These are phyloP conservation scores for Portunus trituberculatus DNA, from an alignment of 1,140 invertebrate species.

Conservation along the genomic window DNA sequence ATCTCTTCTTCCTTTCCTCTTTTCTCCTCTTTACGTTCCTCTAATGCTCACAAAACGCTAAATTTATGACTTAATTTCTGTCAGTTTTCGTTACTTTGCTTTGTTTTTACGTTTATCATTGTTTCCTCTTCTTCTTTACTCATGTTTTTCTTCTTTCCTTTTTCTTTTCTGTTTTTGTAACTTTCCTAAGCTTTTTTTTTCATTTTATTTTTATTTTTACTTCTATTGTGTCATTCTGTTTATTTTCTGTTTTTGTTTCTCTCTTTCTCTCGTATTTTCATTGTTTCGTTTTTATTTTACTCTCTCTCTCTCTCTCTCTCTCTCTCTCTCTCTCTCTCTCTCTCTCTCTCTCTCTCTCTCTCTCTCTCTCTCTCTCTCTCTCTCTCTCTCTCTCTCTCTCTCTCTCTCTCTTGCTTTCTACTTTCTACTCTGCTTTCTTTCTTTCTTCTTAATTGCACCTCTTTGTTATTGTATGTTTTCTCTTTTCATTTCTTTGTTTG, in stretches of 20 bases:
- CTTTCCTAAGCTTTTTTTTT: too few species aligned
- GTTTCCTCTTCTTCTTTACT: neutral
- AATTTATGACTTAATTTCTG: neutral
- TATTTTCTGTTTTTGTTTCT: neutral
- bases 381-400: slow-evolving; percentile 6
- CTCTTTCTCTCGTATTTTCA: neutral
- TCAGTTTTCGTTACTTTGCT: neutral
- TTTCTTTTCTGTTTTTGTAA: neutral
- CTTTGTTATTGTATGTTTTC: neutral
- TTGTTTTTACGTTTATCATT: neutral
- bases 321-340: slow-evolving; percentile 43
- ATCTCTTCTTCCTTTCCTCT: too few species aligned
- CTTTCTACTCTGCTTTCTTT: neutral
- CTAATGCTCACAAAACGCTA: neutral
- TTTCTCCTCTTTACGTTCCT: neutral
- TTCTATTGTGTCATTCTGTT: neutral
- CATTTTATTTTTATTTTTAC: neutral
- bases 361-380: slow-evolving; percentile 40
- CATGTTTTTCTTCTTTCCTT: neutral
- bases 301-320: neutral
- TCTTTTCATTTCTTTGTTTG: neutral
- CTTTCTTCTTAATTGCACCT: neutral
- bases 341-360: neutral
- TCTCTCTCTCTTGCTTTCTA: slow-evolving; percentile 18
- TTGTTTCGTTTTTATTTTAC: neutral